Conservation (phyloP, 2,113 vertebrate genomes). For the Callocephalon fimbriatum region DNA sequence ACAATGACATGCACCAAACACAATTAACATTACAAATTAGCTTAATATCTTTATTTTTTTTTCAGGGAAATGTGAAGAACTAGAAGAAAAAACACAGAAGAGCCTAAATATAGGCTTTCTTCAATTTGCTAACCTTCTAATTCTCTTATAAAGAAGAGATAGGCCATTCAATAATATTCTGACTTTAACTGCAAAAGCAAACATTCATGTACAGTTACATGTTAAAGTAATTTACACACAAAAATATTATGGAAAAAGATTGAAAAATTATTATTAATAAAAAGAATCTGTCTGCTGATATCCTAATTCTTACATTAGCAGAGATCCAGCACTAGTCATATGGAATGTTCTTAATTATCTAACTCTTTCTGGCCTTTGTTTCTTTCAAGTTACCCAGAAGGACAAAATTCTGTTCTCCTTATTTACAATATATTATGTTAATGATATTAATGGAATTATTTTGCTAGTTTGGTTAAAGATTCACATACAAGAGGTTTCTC, state of each 20-base stretch:
- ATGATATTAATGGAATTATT: not conserved
- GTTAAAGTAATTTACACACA: not conserved
- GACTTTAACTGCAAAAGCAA: not conserved
- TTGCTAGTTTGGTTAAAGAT: not conserved
- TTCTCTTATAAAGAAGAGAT: not conserved
- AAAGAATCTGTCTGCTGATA: not conserved
- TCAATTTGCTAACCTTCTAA: not conserved
- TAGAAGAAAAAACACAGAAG: not conserved
- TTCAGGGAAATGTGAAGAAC: not conserved
- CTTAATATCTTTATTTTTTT: not conserved
- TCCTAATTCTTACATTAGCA: not conserved
- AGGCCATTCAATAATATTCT: not conserved
- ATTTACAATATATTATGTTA: not conserved
- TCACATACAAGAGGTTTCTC: not conserved
- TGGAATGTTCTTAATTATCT: not conserved
- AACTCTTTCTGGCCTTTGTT: not conserved
- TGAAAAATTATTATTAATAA: not conserved
- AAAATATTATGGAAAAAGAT: not conserved
- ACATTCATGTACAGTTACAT: not conserved
- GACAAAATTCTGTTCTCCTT: not conserved
- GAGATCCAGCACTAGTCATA: not conserved
- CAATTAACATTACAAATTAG: not conserved
- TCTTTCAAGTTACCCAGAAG: not conserved
- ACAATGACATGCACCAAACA: not conserved
- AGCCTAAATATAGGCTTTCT: not conserved